Conservation (phyloP, 2,797 vertebrate genomes). For the Enteromius treurensis region DNA sequence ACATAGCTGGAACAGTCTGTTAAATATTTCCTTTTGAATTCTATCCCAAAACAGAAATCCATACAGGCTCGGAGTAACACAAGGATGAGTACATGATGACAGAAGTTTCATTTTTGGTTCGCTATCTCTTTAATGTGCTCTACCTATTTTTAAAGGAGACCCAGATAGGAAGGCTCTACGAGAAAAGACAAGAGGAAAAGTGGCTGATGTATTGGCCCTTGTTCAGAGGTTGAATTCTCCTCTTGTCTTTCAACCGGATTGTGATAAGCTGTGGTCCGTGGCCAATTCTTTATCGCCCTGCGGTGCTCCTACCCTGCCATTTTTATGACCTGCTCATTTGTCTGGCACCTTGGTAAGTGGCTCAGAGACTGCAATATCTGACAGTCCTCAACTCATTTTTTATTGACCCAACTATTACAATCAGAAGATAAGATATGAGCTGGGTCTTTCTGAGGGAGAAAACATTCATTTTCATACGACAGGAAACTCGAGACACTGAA, state of each 20-base stretch:
- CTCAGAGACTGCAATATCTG: slow-evolving; percentile 49
- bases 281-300: slow-evolving; percentile 46
- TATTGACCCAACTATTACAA: slow-evolving; percentile 50
- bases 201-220: slow-evolving; percentile 49
- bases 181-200: slow-evolving; percentile 34
- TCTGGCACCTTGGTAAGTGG: slow-evolving; percentile 50
- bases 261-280: slow-evolving; percentile 31
- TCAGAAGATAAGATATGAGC: slow-evolving; percentile 51
- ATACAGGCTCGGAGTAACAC: neutral
- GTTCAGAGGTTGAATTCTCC: slow-evolving; percentile 43
- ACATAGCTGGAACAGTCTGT: neutral
- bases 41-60: neutral
- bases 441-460: slow-evolving; percentile 21
- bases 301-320: slow-evolving; percentile 28
- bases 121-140: slow-evolving; percentile 49
- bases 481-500: slow-evolving; percentile 9
- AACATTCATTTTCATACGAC: slow-evolving; percentile 9
- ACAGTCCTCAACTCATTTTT: slow-evolving; percentile 36
- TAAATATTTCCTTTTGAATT: neutral
- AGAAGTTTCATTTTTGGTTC: slow-evolving; percentile 39
- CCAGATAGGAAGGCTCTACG: slow-evolving; percentile 8
- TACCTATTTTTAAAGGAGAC: slow-evolving; percentile 47
- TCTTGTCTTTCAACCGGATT: slow-evolving; percentile 36
- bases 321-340: slow-evolving; percentile 55
- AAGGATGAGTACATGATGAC: neutral